Percentiles rank a stretch among this genome's conserved stretches.
Conservation (phyloP, 2,797 vertebrate genomes). For the Sebastolobus alascanus region DNA sequence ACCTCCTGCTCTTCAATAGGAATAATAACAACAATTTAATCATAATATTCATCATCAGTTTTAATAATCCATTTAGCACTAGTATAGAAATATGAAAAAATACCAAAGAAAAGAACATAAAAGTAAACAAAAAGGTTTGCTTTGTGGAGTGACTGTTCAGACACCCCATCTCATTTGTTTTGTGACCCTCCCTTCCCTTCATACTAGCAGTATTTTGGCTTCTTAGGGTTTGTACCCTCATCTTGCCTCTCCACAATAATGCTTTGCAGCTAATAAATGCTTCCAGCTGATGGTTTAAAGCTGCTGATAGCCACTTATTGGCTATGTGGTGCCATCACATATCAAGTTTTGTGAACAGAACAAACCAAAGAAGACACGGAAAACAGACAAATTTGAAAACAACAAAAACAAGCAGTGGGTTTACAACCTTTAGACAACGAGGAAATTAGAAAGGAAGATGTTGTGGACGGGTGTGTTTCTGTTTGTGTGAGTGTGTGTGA, state of each 20-base stretch:
- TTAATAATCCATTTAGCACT: constrained; percentile 84
- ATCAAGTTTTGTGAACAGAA: constrained; percentile 21
- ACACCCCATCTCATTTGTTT: constrained; percentile 59
- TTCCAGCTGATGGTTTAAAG: constrained; percentile 60
- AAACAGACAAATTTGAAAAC: constrained; percentile 33
- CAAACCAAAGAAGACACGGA: constrained; percentile 23
- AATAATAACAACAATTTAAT: constrained; percentile 82
- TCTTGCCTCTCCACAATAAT: constrained; percentile 10
- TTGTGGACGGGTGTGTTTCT: constrained; percentile 7
- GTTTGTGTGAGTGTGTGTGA: constrained; percentile 18
- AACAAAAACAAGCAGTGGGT: constrained; percentile 29
- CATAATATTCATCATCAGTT: constrained; percentile 81
- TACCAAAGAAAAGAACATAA: constrained; percentile 77
- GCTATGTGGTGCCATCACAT: constrained; percentile 24
- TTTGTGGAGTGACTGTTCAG: constrained; percentile 52
- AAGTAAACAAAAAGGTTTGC: constrained; percentile 68
- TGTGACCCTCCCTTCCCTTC: constrained; percentile 70
- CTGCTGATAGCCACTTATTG: constrained; percentile 31
- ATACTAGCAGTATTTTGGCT: constrained; percentile 13
- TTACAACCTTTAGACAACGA: constrained; percentile 41
- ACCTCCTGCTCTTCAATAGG: constrained; percentile 68
- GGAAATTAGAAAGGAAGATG: constrained; percentile 32
- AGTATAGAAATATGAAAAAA: constrained; percentile 86
- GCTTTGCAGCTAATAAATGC: constrained; percentile 37
- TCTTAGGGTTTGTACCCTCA: neutral